Conservation (phyloP, 2,797 vertebrate genomes). For the Phataginus tricuspis region DNA sequence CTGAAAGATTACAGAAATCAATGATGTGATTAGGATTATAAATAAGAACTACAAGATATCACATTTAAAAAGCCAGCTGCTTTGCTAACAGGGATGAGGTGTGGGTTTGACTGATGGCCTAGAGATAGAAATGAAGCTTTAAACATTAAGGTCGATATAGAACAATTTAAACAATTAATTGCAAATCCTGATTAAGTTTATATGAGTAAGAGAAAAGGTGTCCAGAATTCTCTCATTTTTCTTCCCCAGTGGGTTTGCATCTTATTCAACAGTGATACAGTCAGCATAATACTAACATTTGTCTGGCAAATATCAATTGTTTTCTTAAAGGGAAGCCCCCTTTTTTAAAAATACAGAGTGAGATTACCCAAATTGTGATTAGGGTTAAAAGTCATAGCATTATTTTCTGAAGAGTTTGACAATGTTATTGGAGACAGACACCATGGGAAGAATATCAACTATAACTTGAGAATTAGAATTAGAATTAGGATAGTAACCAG, state of each 20-base stretch:
- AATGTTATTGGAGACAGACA: neutral
- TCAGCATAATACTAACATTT: slow-evolving; percentile 63
- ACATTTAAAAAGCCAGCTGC: slow-evolving; percentile 73
- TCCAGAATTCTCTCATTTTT: slow-evolving; percentile 62
- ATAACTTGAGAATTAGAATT: slow-evolving; percentile 11
- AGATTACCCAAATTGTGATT: slow-evolving; percentile 68
- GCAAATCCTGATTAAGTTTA: slow-evolving; percentile 78
- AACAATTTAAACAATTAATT: slow-evolving; percentile 84
- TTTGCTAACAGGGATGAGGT: slow-evolving; percentile 70
- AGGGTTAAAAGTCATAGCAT: slow-evolving; percentile 63
- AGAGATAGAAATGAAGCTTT: slow-evolving; percentile 74
- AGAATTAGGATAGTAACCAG: neutral
- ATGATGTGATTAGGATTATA: slow-evolving; percentile 85
- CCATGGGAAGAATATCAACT: neutral
- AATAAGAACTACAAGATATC: slow-evolving; percentile 82
- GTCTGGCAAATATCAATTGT: slow-evolving; percentile 69
- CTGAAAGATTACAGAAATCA: slow-evolving; percentile 85
- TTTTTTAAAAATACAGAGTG: slow-evolving; percentile 71
- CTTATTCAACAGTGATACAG: slow-evolving; percentile 75
- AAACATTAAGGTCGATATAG: slow-evolving; percentile 62
- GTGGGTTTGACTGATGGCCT: slow-evolving; percentile 72
- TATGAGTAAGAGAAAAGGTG: slow-evolving; percentile 74
- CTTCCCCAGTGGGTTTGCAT: slow-evolving; percentile 68
- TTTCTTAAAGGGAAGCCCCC: slow-evolving; percentile 70
- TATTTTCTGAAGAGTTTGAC: slow-evolving; percentile 71